Conservation (phyloP, 2,113 vertebrate species). For the Eupsittula cactorum region DNA sequence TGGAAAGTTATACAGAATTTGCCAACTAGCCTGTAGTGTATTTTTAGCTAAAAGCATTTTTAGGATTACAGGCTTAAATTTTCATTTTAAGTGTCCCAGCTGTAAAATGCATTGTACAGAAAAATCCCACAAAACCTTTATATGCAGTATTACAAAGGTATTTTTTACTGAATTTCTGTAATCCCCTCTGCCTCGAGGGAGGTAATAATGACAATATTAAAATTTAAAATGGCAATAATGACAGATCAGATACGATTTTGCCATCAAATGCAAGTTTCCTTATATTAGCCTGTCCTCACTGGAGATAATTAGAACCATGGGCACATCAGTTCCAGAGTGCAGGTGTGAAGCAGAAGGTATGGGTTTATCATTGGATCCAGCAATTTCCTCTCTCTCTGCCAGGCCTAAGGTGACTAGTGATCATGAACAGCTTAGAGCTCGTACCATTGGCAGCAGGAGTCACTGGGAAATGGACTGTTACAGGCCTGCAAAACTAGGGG, state of each 20-base stretch:
- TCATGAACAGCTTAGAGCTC: not conserved
- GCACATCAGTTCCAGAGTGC: not conserved
- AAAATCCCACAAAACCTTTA: not conserved
- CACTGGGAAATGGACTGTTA: not conserved
- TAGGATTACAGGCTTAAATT: not conserved
- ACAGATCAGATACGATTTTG: not conserved
- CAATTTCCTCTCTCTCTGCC: not conserved
- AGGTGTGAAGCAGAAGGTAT: not conserved
- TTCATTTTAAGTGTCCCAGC: not conserved
- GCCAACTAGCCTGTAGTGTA: not conserved
- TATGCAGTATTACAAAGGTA: not conserved
- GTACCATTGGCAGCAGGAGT: not conserved
- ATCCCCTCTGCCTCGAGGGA: not conserved
- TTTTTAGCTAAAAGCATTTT: not conserved
- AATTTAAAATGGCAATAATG: not conserved
- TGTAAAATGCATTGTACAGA: not conserved
- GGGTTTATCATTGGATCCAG: not conserved
- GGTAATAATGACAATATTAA: too few species aligned
- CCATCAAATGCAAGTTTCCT: not conserved
- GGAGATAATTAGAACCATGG: not conserved
- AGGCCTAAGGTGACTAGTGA: not conserved
- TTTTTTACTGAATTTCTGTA: not conserved
- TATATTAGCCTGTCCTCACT: not conserved
- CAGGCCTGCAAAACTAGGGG: not conserved
- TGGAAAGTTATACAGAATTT: not conserved